Percentiles rank a stretch among this genome's conserved stretches.
phyloP scores from a whole-genome alignment of 2,797 vertebrate species.

The Cyclopterus lumpus region DNA sequence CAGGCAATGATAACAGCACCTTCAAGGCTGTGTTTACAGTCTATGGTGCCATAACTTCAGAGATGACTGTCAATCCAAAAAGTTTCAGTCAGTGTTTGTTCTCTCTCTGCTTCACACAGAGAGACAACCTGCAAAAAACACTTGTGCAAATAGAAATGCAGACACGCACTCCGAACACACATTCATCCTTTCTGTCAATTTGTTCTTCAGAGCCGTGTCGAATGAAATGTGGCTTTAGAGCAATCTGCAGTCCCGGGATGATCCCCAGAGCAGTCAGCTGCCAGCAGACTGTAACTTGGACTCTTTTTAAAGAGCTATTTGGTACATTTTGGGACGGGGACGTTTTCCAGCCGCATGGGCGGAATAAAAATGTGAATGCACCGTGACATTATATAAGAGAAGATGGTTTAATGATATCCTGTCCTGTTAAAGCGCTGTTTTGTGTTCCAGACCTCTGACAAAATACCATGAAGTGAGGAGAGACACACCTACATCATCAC shows the following conservation, averaged over 20 bases:
- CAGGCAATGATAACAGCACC: constrained; percentile 38
- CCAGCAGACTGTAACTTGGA: constrained; percentile 31
- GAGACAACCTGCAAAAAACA: constrained; percentile 27
- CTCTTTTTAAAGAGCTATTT: constrained; percentile 44
- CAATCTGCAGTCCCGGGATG: constrained; percentile 30
- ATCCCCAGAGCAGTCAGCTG: constrained; percentile 26
- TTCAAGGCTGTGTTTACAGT: constrained; percentile 41
- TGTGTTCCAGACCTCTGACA: background rate
- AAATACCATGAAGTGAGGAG: background rate
- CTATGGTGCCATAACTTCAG: constrained; percentile 25
- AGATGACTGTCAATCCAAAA: constrained; percentile 41
- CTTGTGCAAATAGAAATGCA: constrained; percentile 25
- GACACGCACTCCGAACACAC: constrained; percentile 7
- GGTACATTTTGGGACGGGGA: constrained; percentile 24
- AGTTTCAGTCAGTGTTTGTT: constrained; percentile 8
- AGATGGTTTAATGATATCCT: constrained; percentile 41
- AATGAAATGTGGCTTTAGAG: constrained; percentile 34
- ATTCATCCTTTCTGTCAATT: constrained; percentile 55
- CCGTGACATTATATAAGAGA: constrained; percentile 35
- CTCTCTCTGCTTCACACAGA: constrained; percentile 12
- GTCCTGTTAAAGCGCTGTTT: constrained; percentile 21
- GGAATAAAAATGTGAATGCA: constrained; percentile 22
- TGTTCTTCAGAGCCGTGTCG: constrained; percentile 21
- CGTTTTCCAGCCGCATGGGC: constrained; percentile 42
- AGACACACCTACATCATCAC: background rate